Evolutionary conservation across 2,113 vertebrate species (phyloP), one percentile per base, ranked within the genome.

Genomic region (Cricetomys ansorgei): DNA sequence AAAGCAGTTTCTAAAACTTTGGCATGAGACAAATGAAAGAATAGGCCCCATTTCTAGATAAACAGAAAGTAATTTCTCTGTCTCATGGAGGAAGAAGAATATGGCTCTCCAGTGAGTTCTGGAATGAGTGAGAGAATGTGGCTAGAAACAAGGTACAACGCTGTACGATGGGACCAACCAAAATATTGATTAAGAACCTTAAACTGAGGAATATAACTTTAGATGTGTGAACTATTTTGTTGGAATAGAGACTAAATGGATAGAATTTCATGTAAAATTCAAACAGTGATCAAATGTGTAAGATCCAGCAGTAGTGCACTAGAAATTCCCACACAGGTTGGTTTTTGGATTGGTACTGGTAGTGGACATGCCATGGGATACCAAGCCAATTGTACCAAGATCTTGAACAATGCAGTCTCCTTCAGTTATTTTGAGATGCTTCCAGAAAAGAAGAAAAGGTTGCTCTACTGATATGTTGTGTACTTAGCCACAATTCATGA

Each of bases 121-220:
- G 57, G 34, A 40, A 40, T 55, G 34, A 50, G 48, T 48, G 16
- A 80, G 43, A n/a, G 3, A 3, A 6, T 79, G 3, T 40, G 29
- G 19, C 23, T 81, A 70, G 59, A 65, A 86, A 90, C 65, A 88
- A 62, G 8, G 53, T 57, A 55, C n/a, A 48, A 75, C 17, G 25
- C 15, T 87, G 3, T 77, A 17, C 29, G 76, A 37, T 69, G 27
- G 75, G 43, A 81, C 45, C n/a, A 87, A 86, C 9, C 25, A n/a
- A 83, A 59, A 86, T 27, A 55, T 91, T 94, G 75, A 93, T 88
- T 88, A 88, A 72, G 34, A 88, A 16, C 85, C 69, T n/a, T 75
- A 40, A 67, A 83, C 53, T 64, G 57, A 55, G 15, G 27, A 64
- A 92, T 88, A 23, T 72, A 5, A 64, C 7, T 77, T 70, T 40